A percentile compares a stretch with the other conserved stretches of the same genome.
Evolutionary conservation across 2,888 invertebrate genomes (phyloP).

Genomic region (Sabellastarte sp.): DNA sequence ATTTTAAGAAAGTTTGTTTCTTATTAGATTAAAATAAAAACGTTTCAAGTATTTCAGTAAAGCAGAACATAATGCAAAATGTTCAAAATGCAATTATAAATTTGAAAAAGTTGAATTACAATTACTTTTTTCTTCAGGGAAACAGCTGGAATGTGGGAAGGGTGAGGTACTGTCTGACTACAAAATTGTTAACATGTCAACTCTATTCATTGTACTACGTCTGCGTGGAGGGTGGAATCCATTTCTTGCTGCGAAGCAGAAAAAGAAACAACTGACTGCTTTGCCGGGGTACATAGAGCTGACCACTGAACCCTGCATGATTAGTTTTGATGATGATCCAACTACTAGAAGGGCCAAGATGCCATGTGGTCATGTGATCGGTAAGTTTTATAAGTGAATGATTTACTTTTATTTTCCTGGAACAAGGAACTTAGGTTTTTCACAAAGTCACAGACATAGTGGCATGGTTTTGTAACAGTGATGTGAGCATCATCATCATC

Average conservation of each 20-base stretch:
- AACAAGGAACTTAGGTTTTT: no score
- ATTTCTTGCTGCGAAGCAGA: neutral
- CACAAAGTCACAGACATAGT: no score
- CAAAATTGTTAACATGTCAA: neutral
- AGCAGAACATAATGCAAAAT: no score
- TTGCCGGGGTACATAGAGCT: neutral
- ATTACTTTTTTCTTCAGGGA: neutral
- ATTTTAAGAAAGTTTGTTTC: no score
- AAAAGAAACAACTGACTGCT: neutral
- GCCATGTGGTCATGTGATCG: constrained; percentile 3
- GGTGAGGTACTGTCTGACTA: neutral
- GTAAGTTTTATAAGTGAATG: neutral
- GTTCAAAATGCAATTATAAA: no score
- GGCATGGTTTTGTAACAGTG: no score
- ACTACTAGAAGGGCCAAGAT: neutral
- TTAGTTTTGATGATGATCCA: neutral
- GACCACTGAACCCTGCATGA: constrained; percentile 3
- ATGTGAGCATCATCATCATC: no score
- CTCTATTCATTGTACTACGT: neutral
- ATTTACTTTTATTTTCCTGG: neutral
- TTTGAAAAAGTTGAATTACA: no score
- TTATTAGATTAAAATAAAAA: no score
- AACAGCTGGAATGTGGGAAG: neutral
- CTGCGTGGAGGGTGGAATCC: neutral
- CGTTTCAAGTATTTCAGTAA: no score